phyloP scores from a whole-genome alignment of 2,888 invertebrate species.

The Tanytarsus gracilentus region DNA sequence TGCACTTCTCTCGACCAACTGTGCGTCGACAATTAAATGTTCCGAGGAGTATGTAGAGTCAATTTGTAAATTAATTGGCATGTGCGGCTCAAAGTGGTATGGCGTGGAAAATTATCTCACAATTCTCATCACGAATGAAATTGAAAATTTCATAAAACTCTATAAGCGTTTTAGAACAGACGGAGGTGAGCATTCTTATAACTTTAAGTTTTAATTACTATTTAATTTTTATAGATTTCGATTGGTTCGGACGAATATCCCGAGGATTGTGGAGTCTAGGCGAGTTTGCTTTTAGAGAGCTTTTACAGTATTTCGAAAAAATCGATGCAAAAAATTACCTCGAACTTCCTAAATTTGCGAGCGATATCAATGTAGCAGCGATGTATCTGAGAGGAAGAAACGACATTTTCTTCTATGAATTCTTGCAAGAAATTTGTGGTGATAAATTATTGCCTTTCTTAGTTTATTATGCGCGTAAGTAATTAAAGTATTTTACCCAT shows the following conservation, averaged over 20 bases:
- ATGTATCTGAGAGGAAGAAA: slow-evolving; percentile 38
- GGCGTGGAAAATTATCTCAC: slow-evolving; percentile 19
- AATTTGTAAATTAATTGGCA: slow-evolving; percentile 39
- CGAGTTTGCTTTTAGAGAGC: slow-evolving; percentile 41
- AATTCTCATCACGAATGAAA: slow-evolving; percentile 11
- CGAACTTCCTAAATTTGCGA: slow-evolving; percentile 36
- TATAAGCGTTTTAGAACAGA: slow-evolving; percentile 32
- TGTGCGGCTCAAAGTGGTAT: slow-evolving; percentile 26
- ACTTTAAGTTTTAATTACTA: too few relatives aligned
- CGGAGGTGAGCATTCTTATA: too few relatives aligned
- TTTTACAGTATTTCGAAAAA: slow-evolving; percentile 40
- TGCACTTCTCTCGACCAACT: slow-evolving; percentile 17
- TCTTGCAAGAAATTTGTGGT: slow-evolving; percentile 40
- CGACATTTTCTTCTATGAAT: slow-evolving; percentile 42
- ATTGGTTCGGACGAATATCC: slow-evolving; percentile 38
- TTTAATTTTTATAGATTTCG: slow-evolving; percentile 36
- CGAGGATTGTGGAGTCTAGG: slow-evolving; percentile 39
- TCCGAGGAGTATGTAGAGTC: slow-evolving; percentile 35
- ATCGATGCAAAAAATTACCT: slow-evolving; percentile 34
- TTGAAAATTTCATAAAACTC: slow-evolving; percentile 18
- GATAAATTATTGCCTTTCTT: slow-evolving; percentile 40
- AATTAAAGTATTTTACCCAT: too few relatives aligned
- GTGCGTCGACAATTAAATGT: slow-evolving; percentile 31
- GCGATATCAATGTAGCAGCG: slow-evolving; percentile 38
- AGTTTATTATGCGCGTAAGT: slow-evolving; percentile 36